Percentiles rank a stretch among this genome's conserved stretches.
These are phyloP conservation scores for Eupsittula cactorum DNA, from an alignment of 2,113 vertebrate genomes.

Conservation along the genomic window DNA sequence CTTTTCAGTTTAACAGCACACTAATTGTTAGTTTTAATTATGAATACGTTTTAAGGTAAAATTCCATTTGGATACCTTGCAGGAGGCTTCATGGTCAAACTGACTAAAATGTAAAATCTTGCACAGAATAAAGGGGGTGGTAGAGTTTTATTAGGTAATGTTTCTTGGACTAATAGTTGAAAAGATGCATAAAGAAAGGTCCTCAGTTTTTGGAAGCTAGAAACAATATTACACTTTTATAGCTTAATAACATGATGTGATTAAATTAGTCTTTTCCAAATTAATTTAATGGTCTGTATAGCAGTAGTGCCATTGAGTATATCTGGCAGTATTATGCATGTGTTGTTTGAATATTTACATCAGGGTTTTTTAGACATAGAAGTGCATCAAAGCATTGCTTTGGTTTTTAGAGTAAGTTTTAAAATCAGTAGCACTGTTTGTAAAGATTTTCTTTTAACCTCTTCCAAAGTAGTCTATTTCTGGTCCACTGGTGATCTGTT, in stretches of 20 bases:
- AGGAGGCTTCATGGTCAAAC: constrained; percentile 15
- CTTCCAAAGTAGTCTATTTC: background rate
- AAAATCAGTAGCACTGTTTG: background rate
- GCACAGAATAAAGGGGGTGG: background rate
- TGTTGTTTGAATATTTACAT: background rate
- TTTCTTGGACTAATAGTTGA: background rate
- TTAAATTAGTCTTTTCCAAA: background rate
- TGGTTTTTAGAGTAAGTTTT: background rate
- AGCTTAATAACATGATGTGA: background rate
- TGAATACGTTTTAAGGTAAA: background rate
- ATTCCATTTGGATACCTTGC: background rate
- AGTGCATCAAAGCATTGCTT: background rate
- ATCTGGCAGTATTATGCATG: background rate
- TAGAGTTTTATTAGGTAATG: background rate
- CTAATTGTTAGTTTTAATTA: background rate
- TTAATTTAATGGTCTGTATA: background rate
- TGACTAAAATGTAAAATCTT: constrained; percentile 11
- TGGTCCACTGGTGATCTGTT: fast-evolving
- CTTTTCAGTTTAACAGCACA: background rate
- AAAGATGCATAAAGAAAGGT: background rate
- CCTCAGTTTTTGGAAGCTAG: background rate
- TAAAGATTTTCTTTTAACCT: background rate
- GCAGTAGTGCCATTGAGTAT: background rate
- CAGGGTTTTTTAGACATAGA: background rate
- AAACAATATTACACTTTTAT: background rate